Evolutionary conservation across 1,140 invertebrate genomes (phyloP), one percentile per base, ranked within the genome.

Genomic region (Atta colombica): DNA sequence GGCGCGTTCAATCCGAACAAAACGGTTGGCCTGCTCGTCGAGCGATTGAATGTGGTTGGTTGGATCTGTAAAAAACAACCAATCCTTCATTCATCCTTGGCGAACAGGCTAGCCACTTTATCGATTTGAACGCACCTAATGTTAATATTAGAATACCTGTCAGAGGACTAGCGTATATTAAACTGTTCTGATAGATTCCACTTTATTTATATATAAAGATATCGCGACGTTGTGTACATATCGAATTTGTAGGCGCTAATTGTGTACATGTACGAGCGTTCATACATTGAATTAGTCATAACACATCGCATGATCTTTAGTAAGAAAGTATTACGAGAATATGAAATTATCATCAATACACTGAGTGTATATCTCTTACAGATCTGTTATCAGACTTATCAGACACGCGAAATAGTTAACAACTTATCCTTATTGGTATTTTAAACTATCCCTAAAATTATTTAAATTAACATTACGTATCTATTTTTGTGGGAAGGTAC

Each of bases 201-300:
- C 3, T 75, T 84, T 84, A 82, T 61, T 72, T 84, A 84, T 75
- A n/a, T 84, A 84, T 69, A 75, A 84, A 61, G 25, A 61, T 74
- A 14, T 74, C n/a, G 25, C 69, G 25, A n/a, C 18, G 18, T 55
- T 49, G 5, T 84, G 55, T 84, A 84, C 69, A 75, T 84, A 84
- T 84, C 45, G 55, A 71, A 72, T 12, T 49, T 3, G 16, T 72
- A 74, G 39, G 7, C 12, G 21, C 4, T 82, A 75, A 55, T 45
- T 74, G n/a, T 49, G 18, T 75, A 84, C 25, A 75, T 75, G 51
- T 75, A 84, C 39, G 8, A 35, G n/a, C 55, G 68, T 75, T 81
- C 21, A 31, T 71, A 69, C 45, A 69, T 81, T 74, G 31, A 49
- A 75, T 84, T 84, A 74, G 18, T 72, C 49, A 71, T 61, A 61